Evolutionary conservation across 2,113 vertebrate genomes (phyloP).

Genomic region (Xiphorhynchus elegans): DNA sequence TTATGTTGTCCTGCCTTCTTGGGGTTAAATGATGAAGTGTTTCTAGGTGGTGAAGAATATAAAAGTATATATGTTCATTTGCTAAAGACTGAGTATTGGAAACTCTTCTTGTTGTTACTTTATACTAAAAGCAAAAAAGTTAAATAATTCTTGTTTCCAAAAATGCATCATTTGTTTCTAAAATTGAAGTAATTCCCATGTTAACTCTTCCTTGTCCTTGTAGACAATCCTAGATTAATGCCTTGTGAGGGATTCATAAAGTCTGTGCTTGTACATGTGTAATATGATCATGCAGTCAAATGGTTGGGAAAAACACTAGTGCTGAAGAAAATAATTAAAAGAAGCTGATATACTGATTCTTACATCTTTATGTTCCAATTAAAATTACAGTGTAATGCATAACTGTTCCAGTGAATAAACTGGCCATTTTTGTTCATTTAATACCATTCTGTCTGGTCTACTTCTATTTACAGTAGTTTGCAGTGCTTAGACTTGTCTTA

Average conservation of each 20-base stretch:
- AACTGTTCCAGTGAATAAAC: constrained; percentile 82
- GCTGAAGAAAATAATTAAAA: constrained; percentile 72
- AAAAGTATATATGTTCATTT: constrained; percentile 62
- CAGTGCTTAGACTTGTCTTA: neutral
- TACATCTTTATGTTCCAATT: constrained; percentile 74
- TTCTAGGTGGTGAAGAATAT: constrained; percentile 70
- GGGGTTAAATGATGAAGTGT: constrained; percentile 68
- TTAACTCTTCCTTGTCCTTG: constrained; percentile 63
- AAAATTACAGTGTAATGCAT: constrained; percentile 78
- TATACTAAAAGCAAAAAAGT: constrained; percentile 65
- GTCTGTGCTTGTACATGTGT: constrained; percentile 68
- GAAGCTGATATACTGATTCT: constrained; percentile 67
- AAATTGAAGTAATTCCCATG: constrained; percentile 58
- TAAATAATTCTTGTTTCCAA: constrained; percentile 63
- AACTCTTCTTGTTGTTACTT: constrained; percentile 67
- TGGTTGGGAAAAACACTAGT: constrained; percentile 70
- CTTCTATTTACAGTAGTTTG: neutral
- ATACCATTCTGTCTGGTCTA: constrained; percentile 51
- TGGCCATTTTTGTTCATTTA: constrained; percentile 79
- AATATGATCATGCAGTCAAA: constrained; percentile 66
- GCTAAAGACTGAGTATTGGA: constrained; percentile 61
- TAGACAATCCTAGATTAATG: constrained; percentile 71
- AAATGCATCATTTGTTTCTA: constrained; percentile 66
- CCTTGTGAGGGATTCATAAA: constrained; percentile 67
- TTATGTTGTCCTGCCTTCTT: constrained; percentile 69